Percentiles rank a stretch among this genome's conserved stretches.
Conservation (phyloP, 2,888 invertebrate genomes). For the Cecidostiba fungosa region DNA sequence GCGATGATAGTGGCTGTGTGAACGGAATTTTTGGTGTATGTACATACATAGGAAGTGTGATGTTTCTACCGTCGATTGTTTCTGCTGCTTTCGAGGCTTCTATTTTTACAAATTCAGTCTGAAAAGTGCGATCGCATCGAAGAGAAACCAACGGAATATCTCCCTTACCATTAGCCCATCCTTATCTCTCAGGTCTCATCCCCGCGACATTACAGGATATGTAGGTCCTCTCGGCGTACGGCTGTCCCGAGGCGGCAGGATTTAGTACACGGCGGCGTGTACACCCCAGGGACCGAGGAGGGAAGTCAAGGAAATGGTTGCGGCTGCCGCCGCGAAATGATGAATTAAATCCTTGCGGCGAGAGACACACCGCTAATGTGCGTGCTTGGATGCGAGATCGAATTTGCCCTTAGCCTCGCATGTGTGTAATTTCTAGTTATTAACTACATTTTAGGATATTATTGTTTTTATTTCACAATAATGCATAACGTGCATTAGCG, state of each 20-base stretch:
- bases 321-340: conserved; percentile 32
- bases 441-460: neutral
- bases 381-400: neutral
- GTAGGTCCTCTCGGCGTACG: neutral
- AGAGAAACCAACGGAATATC: neutral
- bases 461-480: no score
- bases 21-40: neutral
- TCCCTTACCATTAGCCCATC: neutral
- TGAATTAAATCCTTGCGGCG: conserved; percentile 52
- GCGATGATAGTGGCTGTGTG: neutral
- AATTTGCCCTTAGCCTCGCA: neutral
- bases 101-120: no score
- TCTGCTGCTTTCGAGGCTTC: no score
- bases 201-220: conserved; percentile 5
- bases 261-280: neutral
- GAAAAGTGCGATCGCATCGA: no score
- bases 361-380: neutral
- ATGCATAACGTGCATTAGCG: no score
- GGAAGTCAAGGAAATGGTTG: conserved; percentile 52
- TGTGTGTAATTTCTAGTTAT: neutral
- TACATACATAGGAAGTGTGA: no score
- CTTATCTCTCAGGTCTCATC: neutral
- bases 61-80: neutral
- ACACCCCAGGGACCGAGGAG: neutral
- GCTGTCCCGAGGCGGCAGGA: neutral